Evolutionary conservation across 2,888 invertebrate genomes (phyloP).

Genomic region (Girardia tigrina): DNA sequence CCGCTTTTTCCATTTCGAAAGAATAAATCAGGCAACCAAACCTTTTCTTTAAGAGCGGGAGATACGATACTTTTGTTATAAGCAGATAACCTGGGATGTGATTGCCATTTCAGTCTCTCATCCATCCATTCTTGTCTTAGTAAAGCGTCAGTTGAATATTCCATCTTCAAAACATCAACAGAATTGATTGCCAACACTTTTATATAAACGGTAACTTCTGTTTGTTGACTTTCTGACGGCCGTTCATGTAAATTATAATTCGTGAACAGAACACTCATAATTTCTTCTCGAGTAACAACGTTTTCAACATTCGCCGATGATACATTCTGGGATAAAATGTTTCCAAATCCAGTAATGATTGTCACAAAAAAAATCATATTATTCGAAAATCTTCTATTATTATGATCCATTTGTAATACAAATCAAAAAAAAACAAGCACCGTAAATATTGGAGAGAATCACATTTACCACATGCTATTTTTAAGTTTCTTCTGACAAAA

Average conservation of each 20-base stretch:
- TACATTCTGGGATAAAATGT: background rate
- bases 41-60: constrained; percentile 31
- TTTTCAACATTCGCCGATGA: background rate
- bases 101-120: constrained; percentile 33
- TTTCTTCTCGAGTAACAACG: constrained; percentile 26
- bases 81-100: constrained; percentile 17
- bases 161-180: constrained; percentile 37
- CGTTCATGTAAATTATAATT: constrained; percentile 36
- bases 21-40: constrained; percentile 37
- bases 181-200: constrained; percentile 31
- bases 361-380: background rate
- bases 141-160: constrained; percentile 34
- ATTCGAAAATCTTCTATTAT: background rate
- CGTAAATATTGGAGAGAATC: background rate
- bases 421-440: background rate
- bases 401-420: background rate
- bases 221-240: constrained; percentile 33
- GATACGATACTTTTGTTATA: constrained; percentile 35
- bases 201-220: constrained; percentile 36
- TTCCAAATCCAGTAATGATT: background rate
- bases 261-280: background rate
- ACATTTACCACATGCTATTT: constrained; percentile 14
- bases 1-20: constrained; percentile 37
- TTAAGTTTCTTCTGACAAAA: background rate
- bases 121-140: constrained; percentile 34